phyloP scores from a whole-genome alignment of 1,140 invertebrate species.

The Pectinophora gossypiella region DNA sequence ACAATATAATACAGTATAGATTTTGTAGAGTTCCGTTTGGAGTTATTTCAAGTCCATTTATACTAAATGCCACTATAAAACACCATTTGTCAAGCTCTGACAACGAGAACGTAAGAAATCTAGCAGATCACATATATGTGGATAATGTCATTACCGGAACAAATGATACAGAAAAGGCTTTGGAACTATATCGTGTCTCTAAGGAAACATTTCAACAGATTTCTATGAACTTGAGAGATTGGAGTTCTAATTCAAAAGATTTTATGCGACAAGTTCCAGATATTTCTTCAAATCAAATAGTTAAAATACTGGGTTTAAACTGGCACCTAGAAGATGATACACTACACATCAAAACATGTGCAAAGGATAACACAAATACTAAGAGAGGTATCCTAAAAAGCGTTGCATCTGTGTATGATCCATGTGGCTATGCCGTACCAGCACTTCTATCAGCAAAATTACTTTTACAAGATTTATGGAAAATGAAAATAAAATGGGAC shows the following conservation, averaged over 20 bases:
- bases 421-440: slow-evolving; percentile 19
- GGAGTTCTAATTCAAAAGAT: slow-evolving; percentile 18
- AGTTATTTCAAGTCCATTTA: slow-evolving; percentile 23
- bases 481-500: slow-evolving; percentile 20
- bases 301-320: slow-evolving; percentile 9
- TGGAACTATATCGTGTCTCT: slow-evolving; percentile 8
- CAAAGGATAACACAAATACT: not conserved
- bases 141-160: slow-evolving; percentile 22
- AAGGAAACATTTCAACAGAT: slow-evolving; percentile 18
- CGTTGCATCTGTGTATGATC: slow-evolving; percentile 19
- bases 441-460: slow-evolving; percentile 20
- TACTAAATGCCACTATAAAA: slow-evolving; percentile 21
- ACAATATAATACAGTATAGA: slow-evolving; percentile 15
- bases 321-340: slow-evolving; percentile 12
- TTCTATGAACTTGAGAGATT: slow-evolving; percentile 24
- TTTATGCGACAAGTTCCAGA: slow-evolving; percentile 10
- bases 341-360: not conserved
- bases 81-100: slow-evolving; percentile 14
- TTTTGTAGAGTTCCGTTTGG: slow-evolving; percentile 26
- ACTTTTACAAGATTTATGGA: slow-evolving; percentile 26
- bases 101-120: slow-evolving; percentile 8
- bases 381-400: slow-evolving; percentile 15
- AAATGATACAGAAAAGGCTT: slow-evolving; percentile 10
- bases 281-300: not conserved
- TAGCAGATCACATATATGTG: slow-evolving; percentile 20